Conservation (phyloP, 2,888 invertebrate genomes). For the Empis stercorea region DNA sequence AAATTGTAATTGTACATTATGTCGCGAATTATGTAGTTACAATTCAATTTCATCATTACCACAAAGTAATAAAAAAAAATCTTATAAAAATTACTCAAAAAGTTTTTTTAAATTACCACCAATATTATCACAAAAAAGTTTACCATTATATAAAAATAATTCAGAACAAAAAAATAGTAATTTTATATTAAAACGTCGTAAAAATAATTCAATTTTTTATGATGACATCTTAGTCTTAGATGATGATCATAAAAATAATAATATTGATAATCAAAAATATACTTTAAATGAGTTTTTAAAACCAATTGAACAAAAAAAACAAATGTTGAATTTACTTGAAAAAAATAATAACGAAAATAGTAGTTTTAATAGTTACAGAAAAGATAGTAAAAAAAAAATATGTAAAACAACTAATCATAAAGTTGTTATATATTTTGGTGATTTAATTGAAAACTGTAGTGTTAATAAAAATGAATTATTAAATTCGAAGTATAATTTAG, state of each 20-base stretch:
- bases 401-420: slow-evolving; percentile 36
- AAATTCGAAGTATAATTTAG: neutral
- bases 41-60: slow-evolving; percentile 29
- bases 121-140: slow-evolving; percentile 28
- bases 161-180: slow-evolving; percentile 28
- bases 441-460: slow-evolving; percentile 39
- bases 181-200: slow-evolving; percentile 39
- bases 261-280: neutral
- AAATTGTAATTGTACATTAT: slow-evolving; percentile 62
- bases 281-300: neutral
- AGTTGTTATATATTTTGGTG: slow-evolving; percentile 62
- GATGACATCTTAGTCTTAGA: too few species aligned
- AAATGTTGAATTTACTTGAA: neutral
- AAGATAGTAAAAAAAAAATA: neutral
- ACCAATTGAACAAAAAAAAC: neutral
- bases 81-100: neutral
- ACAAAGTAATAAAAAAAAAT: too few species aligned
- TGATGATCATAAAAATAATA: too few species aligned
- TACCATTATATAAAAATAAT: neutral
- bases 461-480: neutral
- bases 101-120: slow-evolving; percentile 12
- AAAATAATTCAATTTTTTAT: slow-evolving; percentile 11
- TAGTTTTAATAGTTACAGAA: neutral
- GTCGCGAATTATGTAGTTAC: slow-evolving; percentile 56
- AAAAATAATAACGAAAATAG: neutral